Percentiles rank a stretch among this genome's conserved stretches.
These are phyloP conservation scores for Lasaia peninsularis DNA, from an alignment of 1,140 invertebrate genomes.

Conservation along the genomic window DNA sequence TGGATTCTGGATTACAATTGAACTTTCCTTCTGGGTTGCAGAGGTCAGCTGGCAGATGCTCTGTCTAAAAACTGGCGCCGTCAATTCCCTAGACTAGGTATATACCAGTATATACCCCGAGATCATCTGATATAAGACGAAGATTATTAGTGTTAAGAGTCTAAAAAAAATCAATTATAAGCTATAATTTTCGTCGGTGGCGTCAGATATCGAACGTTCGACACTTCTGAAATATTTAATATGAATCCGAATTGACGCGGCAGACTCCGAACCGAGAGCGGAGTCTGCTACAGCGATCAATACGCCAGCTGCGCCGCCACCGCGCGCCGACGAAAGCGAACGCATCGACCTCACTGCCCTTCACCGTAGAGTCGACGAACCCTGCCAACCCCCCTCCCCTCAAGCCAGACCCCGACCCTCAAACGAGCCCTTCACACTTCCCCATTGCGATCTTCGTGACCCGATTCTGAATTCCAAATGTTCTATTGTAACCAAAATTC, in stretches of 20 bases:
- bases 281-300: slow-evolving; percentile 53
- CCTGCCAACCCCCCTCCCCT: slow-evolving; percentile 36
- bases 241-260: slow-evolving; percentile 12
- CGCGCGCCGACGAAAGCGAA: slow-evolving; percentile 66
- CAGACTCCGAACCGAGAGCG: slow-evolving; percentile 35
- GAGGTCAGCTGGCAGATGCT: too few species aligned
- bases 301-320: slow-evolving; percentile 39
- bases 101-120: too few species aligned
- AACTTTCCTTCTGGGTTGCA: too few species aligned
- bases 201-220: neutral
- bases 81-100: too few species aligned
- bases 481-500: slow-evolving; percentile 29
- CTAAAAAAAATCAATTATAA: too few species aligned
- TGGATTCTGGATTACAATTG: too few species aligned
- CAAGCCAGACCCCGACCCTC: slow-evolving; percentile 27
- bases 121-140: too few species aligned
- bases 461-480: slow-evolving; percentile 48
- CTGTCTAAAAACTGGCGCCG: too few species aligned
- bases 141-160: too few species aligned
- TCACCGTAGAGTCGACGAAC: slow-evolving; percentile 69
- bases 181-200: too few species aligned
- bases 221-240: slow-evolving; percentile 23
- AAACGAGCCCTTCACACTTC: slow-evolving; percentile 42
- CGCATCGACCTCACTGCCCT: slow-evolving; percentile 69
- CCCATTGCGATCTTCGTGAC: slow-evolving; percentile 54